Conservation (phyloP, 2,113 vertebrate species). For the Syrrhaptes paradoxus region DNA sequence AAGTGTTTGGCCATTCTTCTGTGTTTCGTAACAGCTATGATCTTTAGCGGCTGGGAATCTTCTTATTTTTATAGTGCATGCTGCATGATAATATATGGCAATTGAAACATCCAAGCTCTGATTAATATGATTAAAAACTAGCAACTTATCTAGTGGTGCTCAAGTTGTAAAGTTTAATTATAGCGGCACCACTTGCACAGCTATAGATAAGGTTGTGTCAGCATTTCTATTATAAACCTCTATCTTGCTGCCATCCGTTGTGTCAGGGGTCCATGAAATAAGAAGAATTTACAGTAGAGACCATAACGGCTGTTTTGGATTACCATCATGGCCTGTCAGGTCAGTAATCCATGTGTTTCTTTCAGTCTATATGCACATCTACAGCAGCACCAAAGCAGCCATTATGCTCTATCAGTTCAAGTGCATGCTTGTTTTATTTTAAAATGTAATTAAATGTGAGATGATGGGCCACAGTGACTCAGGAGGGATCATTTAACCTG, state of each 20-base stretch:
- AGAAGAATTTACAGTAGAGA: not conserved
- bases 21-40: slow-evolving; percentile 44
- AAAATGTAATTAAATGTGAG: slow-evolving; percentile 18
- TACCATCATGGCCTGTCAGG: not conserved
- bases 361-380: not conserved
- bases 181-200: slow-evolving; percentile 43
- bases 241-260: not conserved
- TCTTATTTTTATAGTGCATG: slow-evolving; percentile 30
- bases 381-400: not conserved
- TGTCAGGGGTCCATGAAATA: slow-evolving; percentile 23
- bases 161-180: slow-evolving; percentile 70
- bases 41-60: slow-evolving; percentile 23
- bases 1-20: slow-evolving; percentile 38
- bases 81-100: slow-evolving; percentile 53
- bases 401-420: slow-evolving; percentile 4
- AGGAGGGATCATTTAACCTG: not conserved
- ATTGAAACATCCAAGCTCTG: slow-evolving; percentile 38
- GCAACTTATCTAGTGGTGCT: slow-evolving; percentile 53
- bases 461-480: not conserved
- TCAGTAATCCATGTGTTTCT: not conserved
- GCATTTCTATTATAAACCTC: slow-evolving; percentile 66
- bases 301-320: not conserved
- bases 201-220: slow-evolving; percentile 56
- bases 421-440: not conserved
- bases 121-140: slow-evolving; percentile 70